Base-by-base conservation (phyloP, 2,888 invertebrate species). In the Lepidocyrtoides sp. region DNA sequence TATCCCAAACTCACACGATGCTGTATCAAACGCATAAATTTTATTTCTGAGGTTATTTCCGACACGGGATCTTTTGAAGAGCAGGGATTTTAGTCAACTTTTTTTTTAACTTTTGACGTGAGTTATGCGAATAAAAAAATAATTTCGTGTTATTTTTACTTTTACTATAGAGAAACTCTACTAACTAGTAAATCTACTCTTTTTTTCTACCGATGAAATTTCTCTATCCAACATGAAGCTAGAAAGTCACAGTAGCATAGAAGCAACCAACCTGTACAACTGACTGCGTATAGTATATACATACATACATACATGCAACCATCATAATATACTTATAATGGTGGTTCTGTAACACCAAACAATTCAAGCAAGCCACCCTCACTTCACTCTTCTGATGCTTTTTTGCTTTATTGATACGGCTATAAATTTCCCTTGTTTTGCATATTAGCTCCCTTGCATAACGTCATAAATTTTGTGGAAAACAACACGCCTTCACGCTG, bases 371-470 rank as follows among this genome's bases (percentile, higher is more conserved):
- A 83, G 23, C 85, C 85, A 57, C 72, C 72, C 72, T 72, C 85
- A 60, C 83, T 75, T 85, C 72, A 85, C 85, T 85, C 85, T 84
- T 83, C 17, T 85, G 63, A 63, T 83, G 20, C 54, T 60, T 75
- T 83, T 83, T 72, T 85, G 72, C 72, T 85, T 85, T 85, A 85
- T 85, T 85, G 85, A 85, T 85, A 85, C 48, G 26, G 57, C 85
- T 36, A 75, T 85, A 85, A 85, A 85, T 85, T 57, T 72, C 85
- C 85, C 72, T 26, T 85, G 85, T 85, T 85, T 85, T 85, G 85
- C 85, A 85, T 85, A 85, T 72, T 85, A 85, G 69, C 72, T 85
- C 85, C 72, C 85, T 72, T 72, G 85, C 85, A 85, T 85, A 85
- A 57, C 85, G 51, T 29, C 69, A 85, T 85, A 85, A 85, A 85